Conservation (phyloP, 2,888 invertebrate genomes). For the Amphipyra tragopoginis region DNA sequence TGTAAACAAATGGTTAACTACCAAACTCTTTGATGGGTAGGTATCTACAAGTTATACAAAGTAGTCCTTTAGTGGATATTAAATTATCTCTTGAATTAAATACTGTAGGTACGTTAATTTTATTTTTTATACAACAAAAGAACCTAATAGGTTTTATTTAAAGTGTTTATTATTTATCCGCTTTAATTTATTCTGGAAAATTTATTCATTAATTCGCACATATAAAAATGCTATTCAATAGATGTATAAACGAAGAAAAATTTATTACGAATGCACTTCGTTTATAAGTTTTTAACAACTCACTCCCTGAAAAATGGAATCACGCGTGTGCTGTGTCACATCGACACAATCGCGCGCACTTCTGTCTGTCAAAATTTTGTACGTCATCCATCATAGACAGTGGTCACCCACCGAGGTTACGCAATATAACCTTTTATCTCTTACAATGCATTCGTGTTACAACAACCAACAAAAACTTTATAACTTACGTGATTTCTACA, state of each 20-base stretch:
- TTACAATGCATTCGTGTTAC: constrained; percentile 23
- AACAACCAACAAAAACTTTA: constrained; percentile 19
- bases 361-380: constrained; percentile 28
- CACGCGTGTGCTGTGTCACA: constrained; percentile 21
- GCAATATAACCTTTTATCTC: constrained; percentile 29
- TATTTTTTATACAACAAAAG: no score
- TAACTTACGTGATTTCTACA: constrained; percentile 24
- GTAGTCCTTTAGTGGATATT: neutral
- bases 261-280: neutral
- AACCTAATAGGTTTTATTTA: no score
- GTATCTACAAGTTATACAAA: neutral
- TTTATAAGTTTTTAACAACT: neutral
- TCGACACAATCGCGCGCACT: constrained; percentile 20
- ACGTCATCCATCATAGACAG: constrained; percentile 36
- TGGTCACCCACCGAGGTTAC: constrained; percentile 15
- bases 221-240: constrained; percentile 13
- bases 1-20: neutral
- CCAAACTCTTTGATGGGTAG: neutral
- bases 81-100: neutral
- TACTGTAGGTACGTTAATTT: neutral
- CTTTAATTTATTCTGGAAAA: neutral
- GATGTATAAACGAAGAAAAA: no score
- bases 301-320: constrained; percentile 25
- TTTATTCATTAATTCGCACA: constrained; percentile 7
- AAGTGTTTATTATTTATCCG: neutral